Base-by-base conservation (phyloP, 2,797 vertebrate genomes). In the Chlorospingus semifuscus region DNA sequence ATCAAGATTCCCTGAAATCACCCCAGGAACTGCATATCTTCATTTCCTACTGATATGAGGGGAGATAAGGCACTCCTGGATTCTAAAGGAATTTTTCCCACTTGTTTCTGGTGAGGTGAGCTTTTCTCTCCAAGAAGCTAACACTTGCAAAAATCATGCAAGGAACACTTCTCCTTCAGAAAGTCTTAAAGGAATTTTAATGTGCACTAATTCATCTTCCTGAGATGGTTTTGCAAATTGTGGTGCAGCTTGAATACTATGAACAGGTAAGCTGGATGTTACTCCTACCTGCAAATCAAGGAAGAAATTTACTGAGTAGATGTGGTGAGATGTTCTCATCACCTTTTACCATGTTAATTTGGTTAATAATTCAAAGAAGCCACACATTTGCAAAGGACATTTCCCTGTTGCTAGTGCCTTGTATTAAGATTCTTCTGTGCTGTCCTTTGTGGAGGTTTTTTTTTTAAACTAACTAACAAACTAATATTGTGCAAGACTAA, bases 311-410 rank as follows among this genome's bases (percentile, higher is more conserved):
- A 65, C 47, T 34, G n/a, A 64, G 65, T 3, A 81, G 59, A 89
- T 83, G 39, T 94, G 83, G 74, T 60, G 82, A 87, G 74, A 61
- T 55, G 39, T 32, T 89, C 82, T 87, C 78, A 30, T 72, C 72
- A 71, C 42, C 66, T 88, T 94, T 74, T 72, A 64, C 71, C 21
- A 3, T 19, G 11, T 71, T 78, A 29, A 87, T 89, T 95, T 92
- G 76, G 39, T 84, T 84, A 87, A 59, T 69, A 93, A 93, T 65
- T 94, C 83, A 87, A 93, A 95, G 76, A 87, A 74, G 55, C 80
- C 83, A 87, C 66, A 83, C 5, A 83, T 94, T 91, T 94, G 76
- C 88, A 86, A 75, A 69, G 19, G 46, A 8, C 46, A 3, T 23
- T 17, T 61, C 37, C 70, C 34, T 91, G n/a, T 46, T 75, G 24